Base-by-base conservation (phyloP, 1,140 invertebrate genomes). In the Drosophila grimshawi region DNA sequence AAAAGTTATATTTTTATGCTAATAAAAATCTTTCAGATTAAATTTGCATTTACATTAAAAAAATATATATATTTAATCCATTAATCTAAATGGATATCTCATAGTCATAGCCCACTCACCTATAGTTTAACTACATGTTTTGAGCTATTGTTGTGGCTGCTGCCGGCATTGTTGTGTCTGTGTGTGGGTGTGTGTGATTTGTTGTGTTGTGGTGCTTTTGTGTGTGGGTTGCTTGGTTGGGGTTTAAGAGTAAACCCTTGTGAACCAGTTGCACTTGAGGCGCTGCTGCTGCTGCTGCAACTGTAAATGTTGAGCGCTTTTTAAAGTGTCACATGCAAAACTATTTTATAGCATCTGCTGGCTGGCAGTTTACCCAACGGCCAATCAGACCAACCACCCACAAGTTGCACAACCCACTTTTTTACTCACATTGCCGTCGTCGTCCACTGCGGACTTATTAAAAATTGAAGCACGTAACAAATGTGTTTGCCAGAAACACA, bases 221-320 rank as follows among this genome's bases (percentile, higher is more conserved):
- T 56, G 64, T 61, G 65, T 68, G 35, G 48, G 53, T 64, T 49
- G 63, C 64, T 72, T 72, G 63, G 65, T 66, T 65, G 35, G 46
- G 63, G 63, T 37, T 64, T 72, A 59, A 67, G 69, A 73, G 64
- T 46, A 68, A 67, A 57, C 56, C 45, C 70, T 73, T 73, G 33
- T 61, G 56, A 73, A 73, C 70, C 64, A 73, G 70, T 72, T 72
- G 69, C 63, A 72, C 69, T 72, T 72, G 69, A 67, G 69, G 69
- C 63, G 63, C 63, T 72, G 63, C 69, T 60, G 69, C 55, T 56
- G 60, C 35, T 57, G 61, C 51, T 63, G 27, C 7, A 56, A 63
- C 19, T 19, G 19, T 19, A 43, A 43, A 59, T 35, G 56, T 32
- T 59, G 37, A 66, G 69, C 62, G 62, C 53, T 66, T 71, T 71